Conservation (phyloP, 2,113 vertebrate species). For the Pseudolaguvia tuberculata region DNA sequence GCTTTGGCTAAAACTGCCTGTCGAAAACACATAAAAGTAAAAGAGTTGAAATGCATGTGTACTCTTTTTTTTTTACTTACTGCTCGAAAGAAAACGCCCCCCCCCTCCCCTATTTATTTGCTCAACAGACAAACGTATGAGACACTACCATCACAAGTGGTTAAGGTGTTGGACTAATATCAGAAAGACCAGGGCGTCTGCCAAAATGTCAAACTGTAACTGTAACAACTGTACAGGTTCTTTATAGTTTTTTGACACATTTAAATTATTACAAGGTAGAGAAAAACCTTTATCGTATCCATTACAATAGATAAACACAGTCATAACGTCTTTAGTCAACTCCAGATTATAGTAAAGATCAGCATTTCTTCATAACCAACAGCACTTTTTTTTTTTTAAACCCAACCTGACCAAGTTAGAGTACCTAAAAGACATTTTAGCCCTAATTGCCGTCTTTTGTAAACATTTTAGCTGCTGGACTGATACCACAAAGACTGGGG, state of each 20-base stretch:
- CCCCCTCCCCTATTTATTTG: not conserved
- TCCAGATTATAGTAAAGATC: too few species aligned
- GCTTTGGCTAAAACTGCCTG: not conserved
- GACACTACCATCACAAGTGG: too few species aligned
- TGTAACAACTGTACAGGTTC: too few species aligned
- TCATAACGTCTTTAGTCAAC: not conserved
- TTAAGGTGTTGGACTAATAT: too few species aligned
- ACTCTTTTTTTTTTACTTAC: not conserved
- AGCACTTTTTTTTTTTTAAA: not conserved
- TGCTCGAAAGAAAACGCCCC: not conserved
- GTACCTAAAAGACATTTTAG: not conserved
- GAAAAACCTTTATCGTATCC: not conserved
- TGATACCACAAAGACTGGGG: too few species aligned
- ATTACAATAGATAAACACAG: not conserved
- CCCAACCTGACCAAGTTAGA: not conserved
- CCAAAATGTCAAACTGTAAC: too few species aligned
- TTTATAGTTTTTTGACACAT: not conserved
- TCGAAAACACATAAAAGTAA: not conserved
- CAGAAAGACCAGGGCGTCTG: too few species aligned
- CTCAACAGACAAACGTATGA: too few species aligned
- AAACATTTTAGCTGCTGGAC: too few species aligned
- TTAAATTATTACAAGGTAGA: not conserved
- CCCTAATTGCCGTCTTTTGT: too few species aligned
- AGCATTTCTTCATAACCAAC: not conserved
- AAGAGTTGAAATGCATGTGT: constrained; percentile 1